A percentile compares a stretch with the other conserved stretches of the same genome.
Conservation (phyloP, 1,140 invertebrate genomes). For the Drosophila sechellia region DNA sequence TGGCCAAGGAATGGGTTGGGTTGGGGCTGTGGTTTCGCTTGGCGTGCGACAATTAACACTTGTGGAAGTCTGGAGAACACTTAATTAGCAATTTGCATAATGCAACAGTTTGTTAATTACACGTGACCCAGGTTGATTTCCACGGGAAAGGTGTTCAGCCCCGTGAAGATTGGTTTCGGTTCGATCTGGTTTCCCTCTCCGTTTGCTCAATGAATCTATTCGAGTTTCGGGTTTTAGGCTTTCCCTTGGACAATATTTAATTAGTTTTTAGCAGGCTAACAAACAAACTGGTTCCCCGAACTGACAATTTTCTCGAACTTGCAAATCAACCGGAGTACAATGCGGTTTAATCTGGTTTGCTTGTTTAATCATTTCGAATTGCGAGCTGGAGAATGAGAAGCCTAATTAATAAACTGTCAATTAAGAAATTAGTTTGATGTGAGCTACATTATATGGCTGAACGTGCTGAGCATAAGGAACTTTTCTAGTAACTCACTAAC, state of each 20-base stretch:
- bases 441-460: not conserved
- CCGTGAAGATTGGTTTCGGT: slow-evolving; percentile 7
- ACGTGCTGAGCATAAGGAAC: no score
- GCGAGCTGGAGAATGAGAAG: slow-evolving; percentile 4
- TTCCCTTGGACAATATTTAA: slow-evolving; percentile 29
- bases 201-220: slow-evolving; percentile 37
- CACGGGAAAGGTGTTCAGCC: slow-evolving; percentile 1
- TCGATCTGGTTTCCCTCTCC: slow-evolving; percentile 32
- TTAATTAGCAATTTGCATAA: slow-evolving; percentile 61
- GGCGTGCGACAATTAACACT: slow-evolving; percentile 62
- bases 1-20: no score
- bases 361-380: not conserved
- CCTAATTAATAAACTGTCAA: slow-evolving; percentile 32
- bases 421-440: slow-evolving; percentile 17
- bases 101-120: slow-evolving; percentile 62
- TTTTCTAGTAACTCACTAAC: no score
- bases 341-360: slow-evolving; percentile 26
- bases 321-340: no score
- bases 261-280: slow-evolving; percentile 41
- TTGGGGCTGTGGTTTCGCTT: slow-evolving; percentile 16
- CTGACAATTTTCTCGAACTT: slow-evolving; percentile 5
- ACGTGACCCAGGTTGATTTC: slow-evolving; percentile 60
- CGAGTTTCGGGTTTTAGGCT: not conserved
- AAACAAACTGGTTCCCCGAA: slow-evolving; percentile 34
- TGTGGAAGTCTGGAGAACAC: slow-evolving; percentile 54